Base-by-base conservation (phyloP, 2,113 vertebrate species). In the Oryctolagus cuniculus region DNA sequence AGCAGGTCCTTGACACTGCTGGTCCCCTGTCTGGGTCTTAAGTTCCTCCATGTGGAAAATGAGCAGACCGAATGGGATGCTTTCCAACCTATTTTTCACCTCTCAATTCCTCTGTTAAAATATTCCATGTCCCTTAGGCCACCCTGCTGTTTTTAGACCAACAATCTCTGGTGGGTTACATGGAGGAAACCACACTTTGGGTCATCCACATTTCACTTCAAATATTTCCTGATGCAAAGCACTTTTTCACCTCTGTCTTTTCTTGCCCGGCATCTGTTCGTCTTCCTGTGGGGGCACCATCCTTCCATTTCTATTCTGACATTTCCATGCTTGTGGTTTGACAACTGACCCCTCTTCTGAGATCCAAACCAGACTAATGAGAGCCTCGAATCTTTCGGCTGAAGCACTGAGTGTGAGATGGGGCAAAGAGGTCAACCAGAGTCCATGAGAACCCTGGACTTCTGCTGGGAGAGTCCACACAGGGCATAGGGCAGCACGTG, bases 71-170 rank as follows among this genome's bases (percentile, higher is more conserved):
- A 88, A 74, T 34, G 83, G 89, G 44, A 86, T 80, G 24, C 7
- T 70, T 10, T 89, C 83, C 87, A 79, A 83, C 11, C 73, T 89
- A 75, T 75, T 34, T 89, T 87, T 93, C 77, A 79, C 82, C 24
- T 87, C 75, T 61, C 61, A 85, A 88, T 34, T 90, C 12, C 64
- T 94, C 73, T 94, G 70, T 93, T 92, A 89, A 96, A 97, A 75
- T 86, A 96, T 86, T 64, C 74, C 86, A 77, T 6, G 19, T n/a
- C n/a, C 83, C 83, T 96, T 95, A 93, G 67, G 34, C 83, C 78
- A 38, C 0, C 0, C 63, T 44, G 36, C 19, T 92, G 38, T 87
- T 87, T 83, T 89, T 74, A 88, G 87, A 70, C 36, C 82, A 88
- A 19, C 69, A 36, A 34, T 58, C 53, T 84, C 78, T 75, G 16